Evolutionary conservation across 2,888 invertebrate species (phyloP).

Genomic region (Macropis europaea): DNA sequence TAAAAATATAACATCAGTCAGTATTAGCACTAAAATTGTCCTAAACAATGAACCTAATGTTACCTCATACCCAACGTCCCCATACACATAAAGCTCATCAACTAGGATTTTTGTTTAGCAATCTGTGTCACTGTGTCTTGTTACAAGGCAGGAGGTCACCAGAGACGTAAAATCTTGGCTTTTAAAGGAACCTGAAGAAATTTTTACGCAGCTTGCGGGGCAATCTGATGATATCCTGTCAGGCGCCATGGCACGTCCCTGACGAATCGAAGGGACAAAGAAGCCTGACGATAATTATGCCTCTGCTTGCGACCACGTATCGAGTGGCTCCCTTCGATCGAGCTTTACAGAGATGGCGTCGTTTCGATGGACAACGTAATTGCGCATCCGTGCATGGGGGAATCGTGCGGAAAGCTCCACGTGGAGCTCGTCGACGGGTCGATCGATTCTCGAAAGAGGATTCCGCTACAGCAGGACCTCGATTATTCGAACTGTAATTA

Average conservation of each 20-base stretch:
- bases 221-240: too few relatives aligned
- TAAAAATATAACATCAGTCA: too few relatives aligned
- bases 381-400: conserved; percentile 43
- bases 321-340: conserved; percentile 39
- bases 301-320: conserved; percentile 8
- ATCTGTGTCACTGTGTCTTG: too few relatives aligned
- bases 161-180: too few relatives aligned
- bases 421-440: conserved; percentile 15
- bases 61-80: too few relatives aligned
- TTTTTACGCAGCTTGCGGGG: too few relatives aligned
- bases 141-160: too few relatives aligned
- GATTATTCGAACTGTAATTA: not conserved
- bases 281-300: conserved; percentile 47
- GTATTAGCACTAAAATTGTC: too few relatives aligned
- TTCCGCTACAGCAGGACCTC: not conserved
- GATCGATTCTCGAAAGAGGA: conserved; percentile 21
- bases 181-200: too few relatives aligned
- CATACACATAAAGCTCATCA: too few relatives aligned
- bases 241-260: not conserved
- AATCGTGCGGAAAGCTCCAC: conserved; percentile 13
- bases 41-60: too few relatives aligned
- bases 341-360: conserved; percentile 30
- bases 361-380: conserved; percentile 39
- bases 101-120: too few relatives aligned
- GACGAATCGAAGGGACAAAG: conserved; percentile 20